These are phyloP conservation scores for Druon quercuslanigerum DNA, from an alignment of 1,140 invertebrate species.

Conservation along the genomic window DNA sequence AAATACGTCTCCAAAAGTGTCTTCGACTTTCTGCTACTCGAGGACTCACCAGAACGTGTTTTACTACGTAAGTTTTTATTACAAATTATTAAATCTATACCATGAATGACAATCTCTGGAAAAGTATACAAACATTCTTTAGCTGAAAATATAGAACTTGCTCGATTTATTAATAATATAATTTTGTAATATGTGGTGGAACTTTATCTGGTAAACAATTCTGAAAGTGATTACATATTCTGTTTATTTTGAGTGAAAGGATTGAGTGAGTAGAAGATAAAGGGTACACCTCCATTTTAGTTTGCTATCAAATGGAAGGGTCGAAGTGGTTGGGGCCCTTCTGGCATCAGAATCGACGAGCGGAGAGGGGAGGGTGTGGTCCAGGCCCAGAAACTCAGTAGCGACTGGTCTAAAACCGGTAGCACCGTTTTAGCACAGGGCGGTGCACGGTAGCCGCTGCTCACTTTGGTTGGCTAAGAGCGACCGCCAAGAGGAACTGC, in stretches of 20 bases:
- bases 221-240: no score
- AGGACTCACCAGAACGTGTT: background rate
- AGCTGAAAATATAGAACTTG: no score
- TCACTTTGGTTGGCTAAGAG: slow-evolving; percentile 69
- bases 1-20: background rate
- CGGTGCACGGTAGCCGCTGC: slow-evolving; percentile 71
- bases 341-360: slow-evolving; percentile 57
- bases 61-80: background rate
- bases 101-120: no score
- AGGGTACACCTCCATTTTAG: slow-evolving; percentile 49
- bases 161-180: no score
- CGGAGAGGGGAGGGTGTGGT: slow-evolving; percentile 66
- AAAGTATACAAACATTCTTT: no score
- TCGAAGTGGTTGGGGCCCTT: slow-evolving; percentile 57
- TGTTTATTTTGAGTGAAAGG: no score
- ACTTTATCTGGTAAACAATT: no score
- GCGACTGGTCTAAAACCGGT: slow-evolving; percentile 71
- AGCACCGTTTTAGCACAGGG: slow-evolving; percentile 69
- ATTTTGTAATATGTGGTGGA: no score
- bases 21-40: background rate
- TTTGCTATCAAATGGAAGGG: slow-evolving; percentile 54
- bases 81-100: no score
- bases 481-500: slow-evolving; percentile 62
- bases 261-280: no score
- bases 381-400: slow-evolving; percentile 54